Percentiles rank a stretch among this genome's conserved stretches.
Evolutionary conservation across 2,888 invertebrate species (phyloP).

Genomic region (Oscheius sp.): DNA sequence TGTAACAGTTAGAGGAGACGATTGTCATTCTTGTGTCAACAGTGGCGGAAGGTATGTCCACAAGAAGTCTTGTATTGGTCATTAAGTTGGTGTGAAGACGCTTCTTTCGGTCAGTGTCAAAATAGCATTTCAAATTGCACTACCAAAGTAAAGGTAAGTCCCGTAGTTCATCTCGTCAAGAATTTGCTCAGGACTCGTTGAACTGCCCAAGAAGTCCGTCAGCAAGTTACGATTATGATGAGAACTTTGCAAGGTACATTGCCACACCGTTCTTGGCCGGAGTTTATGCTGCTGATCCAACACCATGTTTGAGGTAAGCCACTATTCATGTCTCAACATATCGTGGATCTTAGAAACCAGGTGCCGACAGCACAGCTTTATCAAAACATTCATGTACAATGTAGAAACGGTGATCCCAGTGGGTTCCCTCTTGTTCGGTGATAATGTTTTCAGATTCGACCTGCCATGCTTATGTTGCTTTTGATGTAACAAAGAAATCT

Average conservation of each 20-base stretch:
- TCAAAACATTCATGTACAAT: conserved; percentile 11
- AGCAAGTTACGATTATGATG: conserved; percentile 11
- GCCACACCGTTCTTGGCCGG: conserved; percentile 19
- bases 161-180: background rate
- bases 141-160: background rate
- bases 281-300: conserved; percentile 25
- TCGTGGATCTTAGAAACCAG: background rate
- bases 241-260: conserved; percentile 9
- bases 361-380: conserved; percentile 19
- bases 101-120: background rate
- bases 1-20: background rate
- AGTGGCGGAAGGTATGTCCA: conserved; percentile 1
- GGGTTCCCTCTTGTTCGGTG: background rate
- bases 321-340: background rate
- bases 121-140: background rate
- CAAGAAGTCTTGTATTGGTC: background rate
- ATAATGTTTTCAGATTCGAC: conserved; percentile 22
- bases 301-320: conserved; percentile 17
- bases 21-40: background rate
- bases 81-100: conserved; percentile 15
- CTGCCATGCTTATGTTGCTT: conserved; percentile 30
- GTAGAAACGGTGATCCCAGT: conserved; percentile 9
- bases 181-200: conserved; percentile 9
- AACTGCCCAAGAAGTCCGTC: conserved; percentile 30
- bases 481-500: conserved; percentile 16